Base-by-base conservation (phyloP, 2,113 vertebrate genomes). In the Aepyceros melampus region DNA sequence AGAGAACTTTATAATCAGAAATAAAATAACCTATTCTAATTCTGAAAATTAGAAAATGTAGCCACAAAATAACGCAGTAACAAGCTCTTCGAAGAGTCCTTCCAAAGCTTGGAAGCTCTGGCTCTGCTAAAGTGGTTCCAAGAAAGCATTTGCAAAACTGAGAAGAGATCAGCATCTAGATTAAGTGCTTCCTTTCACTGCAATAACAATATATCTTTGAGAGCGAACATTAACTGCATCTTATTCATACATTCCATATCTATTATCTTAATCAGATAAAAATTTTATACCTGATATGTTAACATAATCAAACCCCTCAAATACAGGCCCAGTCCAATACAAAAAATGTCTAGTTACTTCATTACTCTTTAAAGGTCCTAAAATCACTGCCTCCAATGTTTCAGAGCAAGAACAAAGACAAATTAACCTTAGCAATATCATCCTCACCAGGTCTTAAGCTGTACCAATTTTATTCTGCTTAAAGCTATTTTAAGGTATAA, bases 121-220 rank as follows among this genome's bases (percentile, higher is more conserved):
- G 83, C 62, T 91, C 55, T 33, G 40, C 29, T 89, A 82, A 92
- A 91, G 55, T 91, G 89, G 90, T 96, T 96, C 67, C 89, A 95
- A 94, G 84, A 98, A 97, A 71, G 36, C 90, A 91, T 91, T 25
- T 93, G 79, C 79, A 98, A 97, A 96, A 92, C 87, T 91, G 82
- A 97, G 53, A 97, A 92, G 74, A 83, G 79, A 97, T 95, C 78
- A 96, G 83, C 93, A 98, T 93, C 83, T 91, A 97, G 93, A 97
- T 58, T 95, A 93, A 97, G 78, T 64, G n/a, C 56, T 92, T 95
- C 29, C 53, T 71, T 97, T 97, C 76, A 89, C 78, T 79, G 78
- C 12, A 94, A 74, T 86, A 93, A 96, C 47, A 89, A 89, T 78
- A 3, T 94, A 96, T 89, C 87, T 97, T 94, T 83, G 25, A 98